A percentile compares a stretch with the other conserved stretches of the same genome.
Evolutionary conservation across 1,140 invertebrate genomes (phyloP).

Genomic region (Pollicipes pollicipes): DNA sequence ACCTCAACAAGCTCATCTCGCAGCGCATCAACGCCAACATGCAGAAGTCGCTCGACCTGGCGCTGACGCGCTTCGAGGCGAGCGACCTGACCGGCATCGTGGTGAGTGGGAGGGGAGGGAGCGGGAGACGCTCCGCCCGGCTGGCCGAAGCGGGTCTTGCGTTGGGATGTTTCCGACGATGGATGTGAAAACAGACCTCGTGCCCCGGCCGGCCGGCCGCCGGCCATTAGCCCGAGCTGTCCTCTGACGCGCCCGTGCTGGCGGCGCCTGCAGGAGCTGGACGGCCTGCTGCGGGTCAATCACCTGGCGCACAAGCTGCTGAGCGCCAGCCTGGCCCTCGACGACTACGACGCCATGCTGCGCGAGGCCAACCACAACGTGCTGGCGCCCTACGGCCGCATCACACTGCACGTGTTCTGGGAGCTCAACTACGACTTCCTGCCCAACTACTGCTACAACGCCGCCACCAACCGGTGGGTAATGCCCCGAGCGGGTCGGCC

Average conservation of each 20-base stretch:
- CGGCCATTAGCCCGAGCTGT: too few species aligned
- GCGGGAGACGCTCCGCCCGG: too few species aligned
- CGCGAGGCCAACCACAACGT: constrained; percentile 97
- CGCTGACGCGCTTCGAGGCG: constrained; percentile 89
- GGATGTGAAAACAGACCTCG: too few species aligned
- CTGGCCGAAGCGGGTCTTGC: too few species aligned
- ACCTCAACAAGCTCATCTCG: constrained; percentile 87
- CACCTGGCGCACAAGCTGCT: constrained; percentile 85
- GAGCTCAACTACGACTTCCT: constrained; percentile 96
- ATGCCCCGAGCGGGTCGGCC: too few species aligned
- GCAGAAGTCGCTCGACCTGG: constrained; percentile 85
- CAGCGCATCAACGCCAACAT: constrained; percentile 91
- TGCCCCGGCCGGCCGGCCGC: too few species aligned
- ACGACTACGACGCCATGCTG: constrained; percentile 91
- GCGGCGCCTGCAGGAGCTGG: constrained; percentile 52
- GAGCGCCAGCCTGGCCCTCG: constrained; percentile 72
- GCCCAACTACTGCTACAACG: constrained; percentile 97
- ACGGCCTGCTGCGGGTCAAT: constrained; percentile 81
- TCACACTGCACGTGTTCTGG: constrained; percentile 95
- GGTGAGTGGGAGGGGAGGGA: constrained; percentile 49
- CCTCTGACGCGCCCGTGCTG: background rate
- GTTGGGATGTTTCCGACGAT: too few species aligned
- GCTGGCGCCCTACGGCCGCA: constrained; percentile 85
- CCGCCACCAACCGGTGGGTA: constrained; percentile 89
- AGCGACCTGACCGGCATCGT: constrained; percentile 94